Conservation (phyloP, 2,888 invertebrate species). For the Carterocephalus palaemon region DNA sequence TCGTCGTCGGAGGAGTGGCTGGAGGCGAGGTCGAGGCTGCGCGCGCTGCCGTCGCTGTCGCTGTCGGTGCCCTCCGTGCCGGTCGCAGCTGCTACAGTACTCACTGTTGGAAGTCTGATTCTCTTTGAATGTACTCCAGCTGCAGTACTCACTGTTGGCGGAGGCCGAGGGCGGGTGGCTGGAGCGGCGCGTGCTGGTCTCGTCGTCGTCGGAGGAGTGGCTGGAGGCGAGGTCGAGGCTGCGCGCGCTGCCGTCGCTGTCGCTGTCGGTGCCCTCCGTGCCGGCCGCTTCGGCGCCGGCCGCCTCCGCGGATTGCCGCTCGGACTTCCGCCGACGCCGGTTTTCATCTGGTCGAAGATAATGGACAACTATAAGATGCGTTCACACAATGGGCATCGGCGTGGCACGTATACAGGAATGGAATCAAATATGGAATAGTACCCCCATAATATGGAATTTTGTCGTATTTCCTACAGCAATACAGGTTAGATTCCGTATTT, state of each 20-base stretch:
- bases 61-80: slow-evolving; percentile 87
- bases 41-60: slow-evolving; percentile 89
- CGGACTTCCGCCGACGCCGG: slow-evolving; percentile 61
- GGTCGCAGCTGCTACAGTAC: too few relatives aligned
- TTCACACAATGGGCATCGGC: too few relatives aligned
- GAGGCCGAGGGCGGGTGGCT: too few relatives aligned
- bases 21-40: slow-evolving; percentile 93
- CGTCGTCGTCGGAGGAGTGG: slow-evolving; percentile 95
- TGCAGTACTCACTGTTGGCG: too few relatives aligned
- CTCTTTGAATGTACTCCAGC: too few relatives aligned
- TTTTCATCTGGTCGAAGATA: slow-evolving; percentile 45
- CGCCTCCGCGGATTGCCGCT: slow-evolving; percentile 42
- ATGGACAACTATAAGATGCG: too few relatives aligned
- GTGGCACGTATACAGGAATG: too few relatives aligned
- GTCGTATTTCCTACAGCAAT: too few relatives aligned
- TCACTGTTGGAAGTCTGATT: too few relatives aligned
- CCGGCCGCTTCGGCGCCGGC: slow-evolving; percentile 37
- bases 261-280: slow-evolving; percentile 81
- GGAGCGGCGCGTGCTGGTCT: slow-evolving; percentile 67
- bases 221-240: slow-evolving; percentile 95
- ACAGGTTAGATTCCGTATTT: too few relatives aligned
- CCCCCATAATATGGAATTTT: too few relatives aligned
- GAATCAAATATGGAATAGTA: too few relatives aligned
- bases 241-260: slow-evolving; percentile 89
- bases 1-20: slow-evolving; percentile 97